phyloP scores from a whole-genome alignment of 2,797 vertebrate species.

The Syngnathus rostellatus region DNA sequence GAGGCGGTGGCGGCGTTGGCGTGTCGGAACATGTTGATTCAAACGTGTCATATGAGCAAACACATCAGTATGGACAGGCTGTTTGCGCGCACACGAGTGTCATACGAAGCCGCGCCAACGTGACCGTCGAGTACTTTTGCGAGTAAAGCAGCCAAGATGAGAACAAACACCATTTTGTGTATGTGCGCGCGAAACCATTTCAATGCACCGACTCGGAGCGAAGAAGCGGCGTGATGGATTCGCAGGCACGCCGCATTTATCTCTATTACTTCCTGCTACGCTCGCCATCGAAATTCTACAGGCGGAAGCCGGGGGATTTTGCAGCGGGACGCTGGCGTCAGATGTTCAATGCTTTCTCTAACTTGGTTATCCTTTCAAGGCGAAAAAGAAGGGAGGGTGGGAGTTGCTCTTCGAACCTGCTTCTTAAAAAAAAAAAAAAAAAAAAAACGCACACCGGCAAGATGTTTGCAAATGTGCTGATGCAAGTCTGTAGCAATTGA shows the following conservation, averaged over 20 bases:
- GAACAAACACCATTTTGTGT: conserved; percentile 29
- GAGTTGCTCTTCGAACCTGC: neutral
- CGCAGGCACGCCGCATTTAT: conserved; percentile 44
- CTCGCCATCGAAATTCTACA: conserved; percentile 48
- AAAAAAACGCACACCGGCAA: neutral
- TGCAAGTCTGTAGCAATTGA: conserved; percentile 5
- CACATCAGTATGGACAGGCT: conserved; percentile 1
- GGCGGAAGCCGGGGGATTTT: conserved; percentile 45
- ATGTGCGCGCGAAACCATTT: conserved; percentile 32
- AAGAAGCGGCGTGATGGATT: conserved; percentile 46
- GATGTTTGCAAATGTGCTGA: neutral
- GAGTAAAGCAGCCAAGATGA: conserved; percentile 30
- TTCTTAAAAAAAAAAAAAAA: neutral
- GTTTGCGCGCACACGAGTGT: neutral
- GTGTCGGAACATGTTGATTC: neutral
- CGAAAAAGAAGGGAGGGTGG: neutral
- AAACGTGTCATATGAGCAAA: neutral
- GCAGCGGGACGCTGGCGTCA: conserved; percentile 35
- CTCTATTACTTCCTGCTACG: conserved; percentile 50
- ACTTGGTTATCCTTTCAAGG: conserved; percentile 10
- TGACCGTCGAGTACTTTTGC: conserved; percentile 27
- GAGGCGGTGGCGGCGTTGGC: neutral
- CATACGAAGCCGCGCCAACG: conserved; percentile 6
- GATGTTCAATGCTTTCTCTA: conserved; percentile 1
- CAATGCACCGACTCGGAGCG: conserved; percentile 30